Conservation (phyloP, 1,140 invertebrate genomes). For the Andrena cerasifolii region DNA sequence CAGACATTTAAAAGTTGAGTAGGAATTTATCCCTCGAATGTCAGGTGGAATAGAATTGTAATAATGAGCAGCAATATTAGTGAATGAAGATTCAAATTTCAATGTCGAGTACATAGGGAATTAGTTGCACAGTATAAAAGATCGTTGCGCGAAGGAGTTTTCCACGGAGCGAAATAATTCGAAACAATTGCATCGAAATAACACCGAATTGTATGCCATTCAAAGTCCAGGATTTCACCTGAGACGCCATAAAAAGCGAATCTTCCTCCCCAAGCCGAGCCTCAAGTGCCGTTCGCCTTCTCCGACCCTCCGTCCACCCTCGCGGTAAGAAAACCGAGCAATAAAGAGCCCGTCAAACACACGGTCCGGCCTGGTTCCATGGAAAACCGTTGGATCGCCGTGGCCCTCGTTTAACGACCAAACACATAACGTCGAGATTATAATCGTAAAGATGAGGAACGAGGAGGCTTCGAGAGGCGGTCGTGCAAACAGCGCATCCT, state of each 20-base stretch:
- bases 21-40: too few species aligned
- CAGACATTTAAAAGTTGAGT: too few species aligned
- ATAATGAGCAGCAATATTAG: too few species aligned
- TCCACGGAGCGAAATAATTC: too few species aligned
- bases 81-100: too few species aligned
- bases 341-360: slow-evolving; percentile 27
- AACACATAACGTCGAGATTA: slow-evolving; percentile 8
- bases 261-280: background rate
- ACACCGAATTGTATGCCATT: too few species aligned
- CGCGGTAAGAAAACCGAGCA: background rate
- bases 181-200: background rate
- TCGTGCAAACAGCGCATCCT: too few species aligned
- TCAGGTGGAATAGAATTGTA: too few species aligned
- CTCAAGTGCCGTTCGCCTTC: background rate
- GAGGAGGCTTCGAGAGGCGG: too few species aligned
- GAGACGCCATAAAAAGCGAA: background rate
- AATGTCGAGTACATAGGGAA: too few species aligned
- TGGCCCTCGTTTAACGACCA: background rate
- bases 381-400: background rate
- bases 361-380: background rate
- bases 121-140: too few species aligned
- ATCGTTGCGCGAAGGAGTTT: too few species aligned
- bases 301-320: background rate
- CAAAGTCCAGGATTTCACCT: background rate
- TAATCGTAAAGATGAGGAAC: background rate